A percentile compares a stretch with the other conserved stretches of the same genome.
phyloP scores from a whole-genome alignment of 2,113 vertebrate genomes.

The Trogon melanurus region DNA sequence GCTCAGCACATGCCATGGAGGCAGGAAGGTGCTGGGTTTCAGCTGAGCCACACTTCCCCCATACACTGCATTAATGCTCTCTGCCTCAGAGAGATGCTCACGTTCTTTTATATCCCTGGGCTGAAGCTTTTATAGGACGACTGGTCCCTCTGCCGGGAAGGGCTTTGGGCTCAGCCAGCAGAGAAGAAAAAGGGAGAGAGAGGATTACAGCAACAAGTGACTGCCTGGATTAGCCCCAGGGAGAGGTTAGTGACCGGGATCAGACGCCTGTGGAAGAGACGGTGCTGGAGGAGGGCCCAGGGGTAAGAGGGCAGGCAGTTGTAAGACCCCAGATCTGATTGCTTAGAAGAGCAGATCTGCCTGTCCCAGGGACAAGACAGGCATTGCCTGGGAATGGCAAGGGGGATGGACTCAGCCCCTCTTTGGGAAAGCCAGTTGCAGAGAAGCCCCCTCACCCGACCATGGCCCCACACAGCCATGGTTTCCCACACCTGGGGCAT shows the following conservation, averaged over 20 bases:
- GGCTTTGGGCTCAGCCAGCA: not conserved
- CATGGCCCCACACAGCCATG: not conserved
- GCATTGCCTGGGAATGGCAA: not conserved
- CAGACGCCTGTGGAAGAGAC: rapidly evolving
- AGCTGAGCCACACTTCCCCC: not conserved
- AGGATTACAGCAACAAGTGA: not conserved
- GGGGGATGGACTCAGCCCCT: not conserved
- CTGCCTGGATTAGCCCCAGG: not conserved
- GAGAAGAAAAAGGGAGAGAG: not conserved
- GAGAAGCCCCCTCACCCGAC: not conserved
- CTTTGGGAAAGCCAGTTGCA: not conserved
- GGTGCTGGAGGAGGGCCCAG: rapidly evolving
- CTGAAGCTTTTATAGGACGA: not conserved
- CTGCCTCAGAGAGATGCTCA: constrained; percentile 63
- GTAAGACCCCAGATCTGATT: not conserved
- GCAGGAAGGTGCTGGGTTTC: not conserved
- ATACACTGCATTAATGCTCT: constrained; percentile 28
- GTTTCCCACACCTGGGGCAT: rapidly evolving
- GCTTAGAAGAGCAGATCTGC: not conserved
- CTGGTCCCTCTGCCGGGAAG: not conserved
- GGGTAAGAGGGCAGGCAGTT: not conserved
- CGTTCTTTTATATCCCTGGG: not conserved
- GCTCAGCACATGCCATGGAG: not conserved
- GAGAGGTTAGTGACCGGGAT: not conserved
- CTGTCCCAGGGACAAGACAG: not conserved